A percentile compares a stretch with the other conserved stretches of the same genome.
Conservation (phyloP, 2,113 vertebrate species). For the Entosphenus tridentatus region DNA sequence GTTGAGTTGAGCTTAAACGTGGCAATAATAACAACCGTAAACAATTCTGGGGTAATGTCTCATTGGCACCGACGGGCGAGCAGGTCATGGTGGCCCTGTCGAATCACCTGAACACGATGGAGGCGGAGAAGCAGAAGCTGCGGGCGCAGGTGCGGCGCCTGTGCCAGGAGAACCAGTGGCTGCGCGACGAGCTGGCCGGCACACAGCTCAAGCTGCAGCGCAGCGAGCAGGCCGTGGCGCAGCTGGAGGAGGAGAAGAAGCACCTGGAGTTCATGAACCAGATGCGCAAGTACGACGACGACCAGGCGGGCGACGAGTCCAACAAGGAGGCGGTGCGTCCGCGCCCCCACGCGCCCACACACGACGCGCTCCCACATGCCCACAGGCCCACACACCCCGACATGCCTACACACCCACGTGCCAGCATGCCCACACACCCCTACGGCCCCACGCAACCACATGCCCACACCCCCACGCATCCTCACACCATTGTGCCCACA, state of each 20-base stretch:
- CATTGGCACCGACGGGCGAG: background rate
- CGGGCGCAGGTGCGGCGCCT: conserved; percentile 41
- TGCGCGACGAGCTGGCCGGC: conserved; percentile 29
- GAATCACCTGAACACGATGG: conserved; percentile 35
- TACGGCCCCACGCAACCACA: no score
- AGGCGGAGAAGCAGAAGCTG: conserved; percentile 59
- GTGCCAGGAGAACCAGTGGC: conserved; percentile 55
- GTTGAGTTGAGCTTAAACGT: no score
- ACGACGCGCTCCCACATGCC: no score
- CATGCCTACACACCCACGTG: no score
- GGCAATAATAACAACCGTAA: no score
- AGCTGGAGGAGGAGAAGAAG: conserved; percentile 23
- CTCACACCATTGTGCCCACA: no score
- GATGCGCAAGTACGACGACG: conserved; percentile 20
- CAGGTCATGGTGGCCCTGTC: conserved; percentile 57
- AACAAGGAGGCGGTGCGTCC: background rate
- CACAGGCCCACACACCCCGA: no score
- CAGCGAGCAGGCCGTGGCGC: conserved; percentile 19
- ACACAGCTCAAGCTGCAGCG: conserved; percentile 16
- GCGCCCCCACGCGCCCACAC: no score
- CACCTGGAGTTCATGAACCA: conserved; percentile 25
- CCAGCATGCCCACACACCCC: no score
- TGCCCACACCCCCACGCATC: no score
- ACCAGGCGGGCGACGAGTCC: background rate
- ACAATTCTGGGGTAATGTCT: no score